Percentiles rank a stretch among this genome's conserved stretches.
These are phyloP conservation scores for Nomada flava DNA, from an alignment of 2,888 invertebrate genomes.

Conservation along the genomic window DNA sequence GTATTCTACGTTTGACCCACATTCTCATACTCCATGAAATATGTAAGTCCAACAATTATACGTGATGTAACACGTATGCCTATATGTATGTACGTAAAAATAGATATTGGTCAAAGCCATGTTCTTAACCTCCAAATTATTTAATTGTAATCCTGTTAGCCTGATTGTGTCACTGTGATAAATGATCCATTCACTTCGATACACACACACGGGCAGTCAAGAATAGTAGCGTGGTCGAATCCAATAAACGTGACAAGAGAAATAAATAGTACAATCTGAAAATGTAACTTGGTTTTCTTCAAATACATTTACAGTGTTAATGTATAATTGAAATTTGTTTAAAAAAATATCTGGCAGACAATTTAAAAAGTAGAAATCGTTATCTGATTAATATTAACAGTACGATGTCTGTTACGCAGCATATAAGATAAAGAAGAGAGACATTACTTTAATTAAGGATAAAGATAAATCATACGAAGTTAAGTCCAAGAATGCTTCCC, in stretches of 20 bases:
- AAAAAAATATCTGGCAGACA: too few species aligned
- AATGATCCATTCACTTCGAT: constrained; percentile 4
- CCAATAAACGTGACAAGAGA: neutral
- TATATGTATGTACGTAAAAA: too few species aligned
- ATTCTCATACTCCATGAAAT: neutral
- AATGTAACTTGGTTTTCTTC: neutral
- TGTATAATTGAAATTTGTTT: neutral
- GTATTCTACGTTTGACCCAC: neutral
- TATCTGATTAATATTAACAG: too few species aligned
- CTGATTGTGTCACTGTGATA: constrained; percentile 14
- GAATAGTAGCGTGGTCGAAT: constrained; percentile 7
- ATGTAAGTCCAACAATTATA: too few species aligned
- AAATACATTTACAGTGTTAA: neutral
- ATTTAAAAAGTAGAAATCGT: too few species aligned
- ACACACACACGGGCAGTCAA: neutral
- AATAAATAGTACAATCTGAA: neutral
- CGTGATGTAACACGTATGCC: too few species aligned
- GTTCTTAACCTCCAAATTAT: constrained; percentile 15
- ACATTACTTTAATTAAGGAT: too few species aligned
- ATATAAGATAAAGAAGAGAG: too few species aligned
- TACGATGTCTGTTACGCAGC: too few species aligned
- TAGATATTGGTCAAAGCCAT: neutral
- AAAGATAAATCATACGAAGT: too few species aligned
- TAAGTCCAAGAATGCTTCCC: too few species aligned
- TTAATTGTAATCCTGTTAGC: neutral